Base-by-base conservation (phyloP, 2,797 vertebrate species). In the Clarias pachynema region DNA sequence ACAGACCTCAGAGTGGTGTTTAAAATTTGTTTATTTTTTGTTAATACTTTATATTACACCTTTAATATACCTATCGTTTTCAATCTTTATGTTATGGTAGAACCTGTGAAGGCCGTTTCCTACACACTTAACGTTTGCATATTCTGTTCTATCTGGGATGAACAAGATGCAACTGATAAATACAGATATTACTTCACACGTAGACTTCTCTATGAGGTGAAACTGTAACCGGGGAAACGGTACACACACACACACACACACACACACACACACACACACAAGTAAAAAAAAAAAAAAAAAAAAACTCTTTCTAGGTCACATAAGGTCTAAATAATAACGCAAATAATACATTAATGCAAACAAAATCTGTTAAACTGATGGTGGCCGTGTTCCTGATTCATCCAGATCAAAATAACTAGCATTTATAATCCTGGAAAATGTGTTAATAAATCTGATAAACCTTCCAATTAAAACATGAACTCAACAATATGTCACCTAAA, bases 51-150 rank as follows among this genome's bases (percentile, higher is more conserved):
- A 95, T 95, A 93, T 92, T 93, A 65, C 89, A 95, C 91, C 92
- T 94, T 88, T 93, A 89, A 87, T 89, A 89, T 86, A 86, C 77
- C 73, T 85, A 89, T 79, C 81, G 57, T 86, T 81, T 86, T 87
- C 90, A 90, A 26, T 72, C 79, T 91, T 94, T 95, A 93, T 93
- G 93, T 93, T 91, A 93, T 94, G 92, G 94, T 93, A 93, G 95
- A 96, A 96, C 95, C 94, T 94, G 96, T 89, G 92, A 91, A 94
- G 94, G 92, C 94, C 95, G 93, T 94, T 92, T 94, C 96, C 92
- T 95, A 93, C 94, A 94, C 93, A 94, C 90, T 94, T 95, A 94
- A 93, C 95, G 94, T 96, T 97, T 98, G 97, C 96, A 98, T 98
- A 98, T 97, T 96, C 90, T 92, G 95, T 95, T 89, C 84, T 72